phyloP scores from a whole-genome alignment of 2,113 vertebrate genomes.

The Heliornis fulica region DNA sequence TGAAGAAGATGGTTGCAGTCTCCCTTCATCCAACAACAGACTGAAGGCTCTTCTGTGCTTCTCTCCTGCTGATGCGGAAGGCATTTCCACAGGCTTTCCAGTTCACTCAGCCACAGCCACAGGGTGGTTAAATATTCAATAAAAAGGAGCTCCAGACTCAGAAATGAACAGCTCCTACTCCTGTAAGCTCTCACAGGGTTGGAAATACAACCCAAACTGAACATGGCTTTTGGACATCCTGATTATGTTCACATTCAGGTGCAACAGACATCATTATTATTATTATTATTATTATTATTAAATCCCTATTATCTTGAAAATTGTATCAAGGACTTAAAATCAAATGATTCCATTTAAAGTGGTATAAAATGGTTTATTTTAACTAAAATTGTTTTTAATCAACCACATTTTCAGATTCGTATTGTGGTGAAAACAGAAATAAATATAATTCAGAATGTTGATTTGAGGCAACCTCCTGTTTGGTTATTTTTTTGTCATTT shows the following conservation, averaged over 20 bases:
- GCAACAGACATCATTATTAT: not conserved
- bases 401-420: not conserved
- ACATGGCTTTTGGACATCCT: not conserved
- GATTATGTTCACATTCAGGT: not conserved
- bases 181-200: not conserved
- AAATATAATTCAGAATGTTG: not conserved
- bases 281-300: not conserved
- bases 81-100: not conserved
- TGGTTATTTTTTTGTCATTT: not conserved
- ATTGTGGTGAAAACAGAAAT: not conserved
- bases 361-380: not conserved
- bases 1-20: not conserved
- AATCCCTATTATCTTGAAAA: not conserved
- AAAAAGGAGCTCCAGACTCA: not conserved
- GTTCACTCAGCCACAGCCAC: not conserved
- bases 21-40: not conserved
- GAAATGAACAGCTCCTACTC: not conserved
- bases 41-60: rapidly evolving
- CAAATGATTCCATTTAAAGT: not conserved
- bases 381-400: not conserved
- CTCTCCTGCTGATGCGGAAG: not conserved
- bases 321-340: not conserved
- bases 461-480: not conserved
- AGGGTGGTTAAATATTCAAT: not conserved
- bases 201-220: not conserved